A percentile compares a stretch with the other conserved stretches of the same genome.
These are phyloP conservation scores for Napeogenes sylphis DNA, from an alignment of 2,888 invertebrate species.

Conservation along the genomic window DNA sequence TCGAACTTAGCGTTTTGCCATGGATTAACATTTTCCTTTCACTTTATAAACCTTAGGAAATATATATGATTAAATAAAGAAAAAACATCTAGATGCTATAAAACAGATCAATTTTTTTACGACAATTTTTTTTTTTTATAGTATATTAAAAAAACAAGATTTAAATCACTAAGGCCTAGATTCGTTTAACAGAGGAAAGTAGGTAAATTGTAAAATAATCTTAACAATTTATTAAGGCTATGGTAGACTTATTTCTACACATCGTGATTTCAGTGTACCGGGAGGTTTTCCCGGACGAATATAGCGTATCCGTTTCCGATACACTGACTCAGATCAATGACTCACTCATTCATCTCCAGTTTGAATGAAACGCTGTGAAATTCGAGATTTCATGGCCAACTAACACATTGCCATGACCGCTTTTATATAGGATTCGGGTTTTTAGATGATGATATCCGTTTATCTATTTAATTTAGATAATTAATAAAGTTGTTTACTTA, in stretches of 20 bases:
- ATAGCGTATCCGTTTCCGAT: conserved; percentile 37
- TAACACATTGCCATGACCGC: conserved; percentile 13
- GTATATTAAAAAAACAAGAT: too few species aligned
- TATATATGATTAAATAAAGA: too few species aligned
- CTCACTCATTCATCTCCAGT: conserved; percentile 46
- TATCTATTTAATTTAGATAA: background rate
- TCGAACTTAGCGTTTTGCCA: too few species aligned
- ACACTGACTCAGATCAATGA: conserved; percentile 44
- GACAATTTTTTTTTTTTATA: too few species aligned
- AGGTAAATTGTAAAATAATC: background rate
- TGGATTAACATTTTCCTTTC: too few species aligned
- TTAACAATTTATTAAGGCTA: too few species aligned
- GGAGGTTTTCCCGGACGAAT: conserved; percentile 26
- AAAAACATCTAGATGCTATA: too few species aligned
- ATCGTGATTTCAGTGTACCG: conserved; percentile 19
- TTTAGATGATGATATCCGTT: background rate
- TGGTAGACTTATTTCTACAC: too few species aligned
- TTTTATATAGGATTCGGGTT: conserved; percentile 11
- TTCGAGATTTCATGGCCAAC: conserved; percentile 31
- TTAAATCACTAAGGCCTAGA: too few species aligned
- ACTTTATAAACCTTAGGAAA: too few species aligned
- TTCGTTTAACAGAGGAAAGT: background rate
- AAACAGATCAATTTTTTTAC: too few species aligned
- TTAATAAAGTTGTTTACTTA: too few species aligned
- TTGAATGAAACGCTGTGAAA: conserved; percentile 43